Base-by-base conservation (phyloP, 1,140 invertebrate species). In the Phymorhynchus buccinoides region DNA sequence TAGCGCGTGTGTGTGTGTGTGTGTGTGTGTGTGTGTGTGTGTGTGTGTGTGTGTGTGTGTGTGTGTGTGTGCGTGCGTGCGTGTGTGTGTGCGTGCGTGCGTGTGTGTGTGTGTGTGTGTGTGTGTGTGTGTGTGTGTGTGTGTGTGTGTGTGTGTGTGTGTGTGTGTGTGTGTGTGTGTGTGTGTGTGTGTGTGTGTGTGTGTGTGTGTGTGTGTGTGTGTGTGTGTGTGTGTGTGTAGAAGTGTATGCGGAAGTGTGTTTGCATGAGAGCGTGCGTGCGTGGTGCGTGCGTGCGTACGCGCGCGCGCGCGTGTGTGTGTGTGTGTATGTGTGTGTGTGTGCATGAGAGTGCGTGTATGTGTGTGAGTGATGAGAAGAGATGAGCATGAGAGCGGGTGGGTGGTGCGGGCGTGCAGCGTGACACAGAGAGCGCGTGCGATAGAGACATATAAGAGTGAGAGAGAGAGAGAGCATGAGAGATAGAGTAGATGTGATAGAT, bases 141-240 rank as follows among this genome's bases (percentile, higher is more conserved):
- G 27, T 30, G 27, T 66, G 27, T 30, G n/a, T 66, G 4, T 66
- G 62, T 66, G 62, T 66, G 62, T 66, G 62, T 66, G 62, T 66
- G 62, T 30, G 62, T 66, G 62, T 66, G 62, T 66, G 62, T 66
- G 62, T 66, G 48, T 52, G 48, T 52, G 48, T 52, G 48, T 52
- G 48, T 52, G 48, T 52, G 48, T 52, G 48, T 52, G 48, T 52
- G 62, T 66, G 62, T 66, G 62, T 66, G 62, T 66, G 1, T 66
- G 62, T 66, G 62, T 66, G 62, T 66, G 62, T 66, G 62, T 66
- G 62, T 66, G 22, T n/a, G 62, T 66, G 62, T 66, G 62, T 66
- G 62, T 30, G 62, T 66, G 62, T 66, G 62, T 30, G 62, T 66
- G 62, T 66, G 62, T 66, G 62, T 30, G 48, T 52, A 22, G 22